Evolutionary conservation across 2,888 invertebrate genomes (phyloP).

Genomic region (Creontiades dilutus): DNA sequence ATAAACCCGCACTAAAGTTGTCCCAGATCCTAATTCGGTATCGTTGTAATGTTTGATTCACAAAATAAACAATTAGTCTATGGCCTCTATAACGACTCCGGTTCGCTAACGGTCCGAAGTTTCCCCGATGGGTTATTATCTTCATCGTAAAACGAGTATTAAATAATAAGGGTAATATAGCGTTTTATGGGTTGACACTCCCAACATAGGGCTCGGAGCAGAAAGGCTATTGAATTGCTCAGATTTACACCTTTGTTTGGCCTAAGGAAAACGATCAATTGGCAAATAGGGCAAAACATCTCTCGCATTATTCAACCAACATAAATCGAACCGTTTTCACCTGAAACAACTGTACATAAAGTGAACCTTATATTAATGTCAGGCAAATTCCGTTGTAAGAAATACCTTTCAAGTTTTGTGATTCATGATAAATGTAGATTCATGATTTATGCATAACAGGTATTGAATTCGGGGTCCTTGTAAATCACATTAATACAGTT

Average conservation of each 20-base stretch:
- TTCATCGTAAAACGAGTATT: constrained; percentile 56
- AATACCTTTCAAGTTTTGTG: no score
- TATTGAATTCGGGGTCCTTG: no score
- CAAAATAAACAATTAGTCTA: constrained; percentile 61
- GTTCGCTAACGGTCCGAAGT: neutral
- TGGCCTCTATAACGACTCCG: constrained; percentile 24
- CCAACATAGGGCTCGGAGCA: neutral
- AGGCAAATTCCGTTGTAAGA: no score
- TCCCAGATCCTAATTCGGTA: constrained; percentile 51
- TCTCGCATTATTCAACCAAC: no score
- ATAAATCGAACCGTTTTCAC: no score
- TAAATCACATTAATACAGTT: no score
- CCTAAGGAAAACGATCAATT: neutral
- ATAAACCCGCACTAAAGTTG: constrained; percentile 64
- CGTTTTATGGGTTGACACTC: constrained; percentile 55
- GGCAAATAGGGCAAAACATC: neutral
- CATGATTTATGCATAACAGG: no score
- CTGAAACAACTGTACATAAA: no score
- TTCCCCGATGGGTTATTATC: constrained; percentile 59
- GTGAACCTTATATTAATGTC: no score
- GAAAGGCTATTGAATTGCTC: neutral
- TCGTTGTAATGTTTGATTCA: constrained; percentile 58
- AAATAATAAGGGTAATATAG: constrained; percentile 59
- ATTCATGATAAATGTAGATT: no score
- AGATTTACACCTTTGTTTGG: constrained; percentile 21